These are phyloP conservation scores for Tyria jacobaeae DNA, from an alignment of 2,888 invertebrate species.

Conservation along the genomic window DNA sequence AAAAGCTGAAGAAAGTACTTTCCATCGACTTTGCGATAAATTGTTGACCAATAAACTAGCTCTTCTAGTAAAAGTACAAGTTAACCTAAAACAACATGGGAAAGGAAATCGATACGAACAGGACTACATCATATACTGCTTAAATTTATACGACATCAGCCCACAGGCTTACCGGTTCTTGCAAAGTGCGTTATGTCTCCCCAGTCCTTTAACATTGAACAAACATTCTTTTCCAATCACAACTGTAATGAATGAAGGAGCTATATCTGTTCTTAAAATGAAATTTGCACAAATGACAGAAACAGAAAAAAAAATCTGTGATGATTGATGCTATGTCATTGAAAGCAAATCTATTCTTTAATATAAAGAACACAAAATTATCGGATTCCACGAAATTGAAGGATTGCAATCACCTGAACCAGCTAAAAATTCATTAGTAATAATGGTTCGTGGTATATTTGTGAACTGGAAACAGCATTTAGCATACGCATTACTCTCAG, in stretches of 20 bases:
- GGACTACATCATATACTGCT: constrained; percentile 35
- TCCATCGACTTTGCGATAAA: constrained; percentile 27
- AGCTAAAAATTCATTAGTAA: constrained; percentile 43
- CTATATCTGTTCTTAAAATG: constrained; percentile 35
- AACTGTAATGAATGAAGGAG: constrained; percentile 33
- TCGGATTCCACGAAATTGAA: constrained; percentile 48
- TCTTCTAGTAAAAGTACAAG: constrained; percentile 31
- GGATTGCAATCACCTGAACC: constrained; percentile 35
- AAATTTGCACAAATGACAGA: constrained; percentile 43
- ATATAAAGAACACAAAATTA: constrained; percentile 42
- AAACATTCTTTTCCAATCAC: constrained; percentile 30
- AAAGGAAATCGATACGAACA: constrained; percentile 30
- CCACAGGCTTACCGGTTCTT: constrained; percentile 30
- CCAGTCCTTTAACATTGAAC: constrained; percentile 23
- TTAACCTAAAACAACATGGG: constrained; percentile 20
- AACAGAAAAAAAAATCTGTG: constrained; percentile 37
- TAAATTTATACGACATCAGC: constrained; percentile 38
- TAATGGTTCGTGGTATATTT: constrained; percentile 44
- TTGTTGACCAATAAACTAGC: constrained; percentile 23
- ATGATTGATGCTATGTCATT: constrained; percentile 37
- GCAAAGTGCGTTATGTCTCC: constrained; percentile 23
- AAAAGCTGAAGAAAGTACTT: constrained; percentile 23
- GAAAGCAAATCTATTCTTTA: constrained; percentile 41
- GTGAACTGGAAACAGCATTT: constrained; percentile 43
- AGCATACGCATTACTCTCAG: constrained; percentile 41